A percentile compares a stretch with the other conserved stretches of the same genome.
Conservation (phyloP, 2,888 invertebrate genomes). For the Sphaerophoria rueppellii region DNA sequence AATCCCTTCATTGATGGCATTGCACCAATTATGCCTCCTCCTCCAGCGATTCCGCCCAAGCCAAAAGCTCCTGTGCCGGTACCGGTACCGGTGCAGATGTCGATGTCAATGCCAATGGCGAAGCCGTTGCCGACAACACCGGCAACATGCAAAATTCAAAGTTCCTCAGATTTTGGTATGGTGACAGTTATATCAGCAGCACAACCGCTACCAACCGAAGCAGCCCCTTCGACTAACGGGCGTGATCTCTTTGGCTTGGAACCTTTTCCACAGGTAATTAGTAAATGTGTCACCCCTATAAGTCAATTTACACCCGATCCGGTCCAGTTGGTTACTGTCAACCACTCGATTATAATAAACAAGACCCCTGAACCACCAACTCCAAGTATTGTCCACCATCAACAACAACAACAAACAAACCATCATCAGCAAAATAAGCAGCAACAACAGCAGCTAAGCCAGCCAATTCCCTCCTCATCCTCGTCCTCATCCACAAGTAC, state of each 20-base stretch:
- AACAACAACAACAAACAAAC: conserved; percentile 72
- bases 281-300: conserved; percentile 77
- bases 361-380: conserved; percentile 80
- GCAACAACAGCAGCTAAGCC: conserved; percentile 44
- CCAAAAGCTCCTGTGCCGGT: conserved; percentile 37
- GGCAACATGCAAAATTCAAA: conserved; percentile 74
- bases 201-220: conserved; percentile 11
- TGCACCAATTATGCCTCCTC: conserved; percentile 41
- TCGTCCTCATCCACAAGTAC: conserved; percentile 52
- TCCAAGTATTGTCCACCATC: conserved; percentile 43
- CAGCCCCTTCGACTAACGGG: conserved; percentile 60
- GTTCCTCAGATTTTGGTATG: conserved; percentile 77
- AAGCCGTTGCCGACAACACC: background rate
- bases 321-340: conserved; percentile 80
- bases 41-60: conserved; percentile 64
- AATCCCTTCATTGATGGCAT: conserved; percentile 79
- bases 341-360: conserved; percentile 82
- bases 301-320: conserved; percentile 68
- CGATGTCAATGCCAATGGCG: too few species aligned
- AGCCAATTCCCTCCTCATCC: conserved; percentile 63
- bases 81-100: background rate
- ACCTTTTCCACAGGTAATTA: conserved; percentile 81
- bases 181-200: conserved; percentile 76
- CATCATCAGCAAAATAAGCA: conserved; percentile 72
- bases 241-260: conserved; percentile 81